phyloP scores from a whole-genome alignment of 2,888 invertebrate genomes.

The Sceliomorpha sp. region DNA sequence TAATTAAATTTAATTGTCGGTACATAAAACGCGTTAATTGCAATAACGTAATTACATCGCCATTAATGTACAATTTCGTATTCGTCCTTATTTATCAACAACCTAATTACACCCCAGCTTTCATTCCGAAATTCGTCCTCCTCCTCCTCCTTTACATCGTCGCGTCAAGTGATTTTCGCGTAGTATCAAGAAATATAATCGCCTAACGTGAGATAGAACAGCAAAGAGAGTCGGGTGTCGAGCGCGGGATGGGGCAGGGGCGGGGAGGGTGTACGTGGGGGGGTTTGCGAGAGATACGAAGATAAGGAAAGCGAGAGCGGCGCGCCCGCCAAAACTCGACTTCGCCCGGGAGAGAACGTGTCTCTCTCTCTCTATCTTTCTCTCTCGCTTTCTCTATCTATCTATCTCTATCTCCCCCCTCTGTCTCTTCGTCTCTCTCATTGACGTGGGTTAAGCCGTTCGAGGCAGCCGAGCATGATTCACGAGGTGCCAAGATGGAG shows the following conservation, averaged over 20 bases:
- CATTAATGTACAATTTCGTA: no score
- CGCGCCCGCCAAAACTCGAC: slow-evolving; percentile 37
- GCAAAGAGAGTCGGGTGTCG: neutral
- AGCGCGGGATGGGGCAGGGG: slow-evolving; percentile 47
- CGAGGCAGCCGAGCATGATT: slow-evolving; percentile 15
- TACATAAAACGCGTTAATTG: no score
- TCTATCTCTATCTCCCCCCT: neutral
- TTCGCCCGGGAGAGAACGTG: slow-evolving; percentile 6
- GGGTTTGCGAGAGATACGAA: slow-evolving; percentile 50
- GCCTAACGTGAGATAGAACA: neutral
- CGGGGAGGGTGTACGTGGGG: slow-evolving; percentile 48
- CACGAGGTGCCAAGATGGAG: slow-evolving; percentile 41
- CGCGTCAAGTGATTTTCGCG: slow-evolving; percentile 4
- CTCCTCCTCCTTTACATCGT: neutral
- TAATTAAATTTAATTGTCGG: no score
- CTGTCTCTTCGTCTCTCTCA: slow-evolving; percentile 10
- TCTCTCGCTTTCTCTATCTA: slow-evolving; percentile 19
- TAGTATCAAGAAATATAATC: slow-evolving; percentile 25
- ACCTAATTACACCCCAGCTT: slow-evolving; percentile 2
- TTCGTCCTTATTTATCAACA: no score
- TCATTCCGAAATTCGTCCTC: slow-evolving; percentile 1
- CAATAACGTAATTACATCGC: no score
- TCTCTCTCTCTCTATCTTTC: slow-evolving; percentile 6
- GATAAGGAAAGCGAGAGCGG: slow-evolving; percentile 33
- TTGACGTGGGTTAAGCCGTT: slow-evolving; percentile 27